These are phyloP conservation scores for Zoanthus gigantus DNA, from an alignment of 92 coral and sea anemone genomes.

Conservation along the genomic window DNA sequence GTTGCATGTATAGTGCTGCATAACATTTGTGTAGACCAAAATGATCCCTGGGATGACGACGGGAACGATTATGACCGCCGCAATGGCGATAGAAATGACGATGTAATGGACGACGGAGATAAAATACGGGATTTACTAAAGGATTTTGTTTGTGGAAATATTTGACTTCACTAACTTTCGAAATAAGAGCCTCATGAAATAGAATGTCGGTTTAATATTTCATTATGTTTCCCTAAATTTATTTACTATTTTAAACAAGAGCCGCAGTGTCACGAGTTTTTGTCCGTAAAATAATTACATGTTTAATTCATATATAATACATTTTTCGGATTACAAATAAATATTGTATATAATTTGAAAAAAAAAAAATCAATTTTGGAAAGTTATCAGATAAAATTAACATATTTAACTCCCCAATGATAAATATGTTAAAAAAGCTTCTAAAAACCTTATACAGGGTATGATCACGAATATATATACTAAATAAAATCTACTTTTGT, in stretches of 20 bases:
- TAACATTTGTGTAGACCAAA: constrained; percentile 62
- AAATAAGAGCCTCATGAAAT: constrained; percentile 37
- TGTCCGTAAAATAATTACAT: constrained; percentile 51
- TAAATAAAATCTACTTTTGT: too few species aligned
- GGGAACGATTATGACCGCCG: constrained; percentile 53
- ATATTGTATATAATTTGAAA: too few species aligned
- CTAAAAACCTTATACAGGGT: too few species aligned
- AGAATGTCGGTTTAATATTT: constrained; percentile 21
- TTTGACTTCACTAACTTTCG: constrained; percentile 26
- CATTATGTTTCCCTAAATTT: background rate
- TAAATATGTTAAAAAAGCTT: too few species aligned
- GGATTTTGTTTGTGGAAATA: constrained; percentile 61
- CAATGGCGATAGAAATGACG: constrained; percentile 51
- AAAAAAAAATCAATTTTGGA: too few species aligned
- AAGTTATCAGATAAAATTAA: too few species aligned
- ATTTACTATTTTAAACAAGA: constrained; percentile 55
- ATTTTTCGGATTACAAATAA: too few species aligned
- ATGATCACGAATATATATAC: too few species aligned
- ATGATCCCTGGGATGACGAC: constrained; percentile 68
- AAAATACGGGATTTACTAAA: constrained; percentile 57
- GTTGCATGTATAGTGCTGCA: constrained; percentile 51
- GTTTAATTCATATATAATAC: constrained; percentile 42
- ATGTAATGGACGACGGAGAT: constrained; percentile 49
- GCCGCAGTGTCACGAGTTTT: constrained; percentile 49
- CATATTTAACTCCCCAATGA: too few species aligned